Conservation (phyloP, 2,797 vertebrate species). For the Ptychadena robeensis region DNA sequence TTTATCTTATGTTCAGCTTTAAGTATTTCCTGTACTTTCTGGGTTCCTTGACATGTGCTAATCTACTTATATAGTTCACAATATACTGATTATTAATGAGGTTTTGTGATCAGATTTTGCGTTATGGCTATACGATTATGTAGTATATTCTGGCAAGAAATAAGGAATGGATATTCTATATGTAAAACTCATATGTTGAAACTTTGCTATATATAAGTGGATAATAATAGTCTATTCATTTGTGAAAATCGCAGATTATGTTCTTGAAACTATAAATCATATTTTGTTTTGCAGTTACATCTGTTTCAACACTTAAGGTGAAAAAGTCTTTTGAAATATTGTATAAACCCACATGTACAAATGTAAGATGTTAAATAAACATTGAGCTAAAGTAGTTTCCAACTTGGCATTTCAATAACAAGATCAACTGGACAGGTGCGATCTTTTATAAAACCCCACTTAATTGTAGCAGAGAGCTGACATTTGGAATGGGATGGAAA, state of each 20-base stretch:
- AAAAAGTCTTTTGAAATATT: not conserved
- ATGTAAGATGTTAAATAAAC: too few species aligned
- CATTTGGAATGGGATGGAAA: slow-evolving; percentile 42
- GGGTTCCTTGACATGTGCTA: not conserved
- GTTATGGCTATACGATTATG: not conserved
- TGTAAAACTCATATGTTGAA: not conserved
- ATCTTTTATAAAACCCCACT: slow-evolving; percentile 47
- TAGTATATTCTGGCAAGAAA: not conserved
- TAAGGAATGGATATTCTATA: not conserved
- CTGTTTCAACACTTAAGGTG: not conserved
- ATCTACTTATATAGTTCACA: not conserved
- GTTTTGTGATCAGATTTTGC: not conserved
- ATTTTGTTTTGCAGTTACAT: not conserved
- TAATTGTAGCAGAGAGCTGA: slow-evolving; percentile 44
- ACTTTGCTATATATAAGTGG: not conserved
- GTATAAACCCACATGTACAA: not conserved
- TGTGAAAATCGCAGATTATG: not conserved
- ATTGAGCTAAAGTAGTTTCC: not conserved
- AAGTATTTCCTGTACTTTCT: not conserved
- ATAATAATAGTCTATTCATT: not conserved
- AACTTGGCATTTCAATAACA: slow-evolving; percentile 5
- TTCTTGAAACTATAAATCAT: not conserved
- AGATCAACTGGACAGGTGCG: slow-evolving; percentile 40
- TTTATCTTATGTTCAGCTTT: not conserved
- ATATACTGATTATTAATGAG: not conserved